phyloP scores from a whole-genome alignment of 2,888 invertebrate species.

The Tortricodes alternella region DNA sequence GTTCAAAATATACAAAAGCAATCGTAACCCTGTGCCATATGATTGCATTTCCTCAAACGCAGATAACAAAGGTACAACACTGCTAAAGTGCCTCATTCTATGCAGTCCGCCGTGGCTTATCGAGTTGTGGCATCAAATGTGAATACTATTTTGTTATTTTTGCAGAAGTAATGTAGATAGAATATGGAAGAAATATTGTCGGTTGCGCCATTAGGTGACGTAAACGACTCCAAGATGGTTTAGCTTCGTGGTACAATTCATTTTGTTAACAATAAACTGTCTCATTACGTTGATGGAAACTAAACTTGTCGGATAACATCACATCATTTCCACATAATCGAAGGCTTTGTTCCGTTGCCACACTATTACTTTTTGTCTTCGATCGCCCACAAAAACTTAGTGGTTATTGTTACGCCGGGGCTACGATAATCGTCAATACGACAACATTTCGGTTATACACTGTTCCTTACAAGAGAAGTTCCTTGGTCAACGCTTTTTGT shows the following conservation, averaged over 20 bases:
- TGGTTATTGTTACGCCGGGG: constrained; percentile 48
- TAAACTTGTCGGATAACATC: constrained; percentile 40
- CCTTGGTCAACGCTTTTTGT: not conserved
- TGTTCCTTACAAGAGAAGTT: constrained; percentile 2
- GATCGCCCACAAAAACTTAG: constrained; percentile 54
- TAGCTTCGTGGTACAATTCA: constrained; percentile 12
- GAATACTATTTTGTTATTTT: constrained; percentile 75
- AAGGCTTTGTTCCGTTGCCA: constrained; percentile 58
- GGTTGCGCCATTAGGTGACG: constrained; percentile 59
- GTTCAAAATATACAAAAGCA: constrained; percentile 47
- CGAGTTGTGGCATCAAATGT: constrained; percentile 60
- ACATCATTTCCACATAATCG: constrained; percentile 56
- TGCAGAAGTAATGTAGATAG: constrained; percentile 74
- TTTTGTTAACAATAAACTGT: constrained; percentile 25
- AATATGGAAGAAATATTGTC: constrained; percentile 64
- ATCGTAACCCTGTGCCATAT: constrained; percentile 51
- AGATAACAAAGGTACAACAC: constrained; percentile 56
- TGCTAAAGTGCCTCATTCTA: constrained; percentile 58
- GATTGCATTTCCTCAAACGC: constrained; percentile 53
- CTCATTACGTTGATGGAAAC: constrained; percentile 22
- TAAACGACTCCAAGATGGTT: constrained; percentile 4
- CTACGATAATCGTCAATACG: constrained; percentile 37
- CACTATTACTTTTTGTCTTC: constrained; percentile 63
- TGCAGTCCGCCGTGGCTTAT: constrained; percentile 65
- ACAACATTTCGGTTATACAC: constrained; percentile 13